Base-by-base conservation (phyloP, 2,113 vertebrate genomes). In the Suncus etruscus region DNA sequence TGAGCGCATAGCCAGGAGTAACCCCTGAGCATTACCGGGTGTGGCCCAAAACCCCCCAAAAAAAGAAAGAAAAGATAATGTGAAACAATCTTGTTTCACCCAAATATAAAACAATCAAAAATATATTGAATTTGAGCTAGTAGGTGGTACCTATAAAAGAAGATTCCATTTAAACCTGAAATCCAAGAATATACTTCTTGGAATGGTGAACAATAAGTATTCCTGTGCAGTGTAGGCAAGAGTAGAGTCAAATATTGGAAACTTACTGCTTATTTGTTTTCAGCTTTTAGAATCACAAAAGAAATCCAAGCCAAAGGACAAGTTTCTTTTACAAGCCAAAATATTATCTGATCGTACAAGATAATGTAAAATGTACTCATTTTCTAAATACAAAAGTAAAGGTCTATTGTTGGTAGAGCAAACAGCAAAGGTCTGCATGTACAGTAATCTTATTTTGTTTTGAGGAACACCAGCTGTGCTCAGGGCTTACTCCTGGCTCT, bases 161-260 rank as follows among this genome's bases (percentile, higher is more conserved):
- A 77, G 63, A 74, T 27, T 12, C 12, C 22, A 48, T 65, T 81
- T 68, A 83, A 78, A 68, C 10, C 18, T 79, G 66, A 79, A 87
- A 79, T 91, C 58, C 32, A 54, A 74, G 29, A 87, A 76, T 58
- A 48, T 39, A 58, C 39, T 61, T 78, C 45, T 89, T 32, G 22
- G n/a, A 74, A 83, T 83, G 18, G 18, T 61, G 79, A 78, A 48
- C 2, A 27, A 58, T 61, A 16, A 61, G 16, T 22, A 8, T 61
- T 22, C 58, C 58, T 61, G 58, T 61, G 58, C 31, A 0, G 10
- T 31, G 15, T 65, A 32, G 39, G 15, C 24, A 58, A 63, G 25
- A 77, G 51, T 18, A 29, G 77, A 58, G 12, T 61, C 16, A 29
- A 82, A 77, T 29, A 18, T 4, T 25, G 18, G 51, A 77, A 84